Conservation (phyloP, 2,888 invertebrate genomes). For the Ichneumon xanthorius region DNA sequence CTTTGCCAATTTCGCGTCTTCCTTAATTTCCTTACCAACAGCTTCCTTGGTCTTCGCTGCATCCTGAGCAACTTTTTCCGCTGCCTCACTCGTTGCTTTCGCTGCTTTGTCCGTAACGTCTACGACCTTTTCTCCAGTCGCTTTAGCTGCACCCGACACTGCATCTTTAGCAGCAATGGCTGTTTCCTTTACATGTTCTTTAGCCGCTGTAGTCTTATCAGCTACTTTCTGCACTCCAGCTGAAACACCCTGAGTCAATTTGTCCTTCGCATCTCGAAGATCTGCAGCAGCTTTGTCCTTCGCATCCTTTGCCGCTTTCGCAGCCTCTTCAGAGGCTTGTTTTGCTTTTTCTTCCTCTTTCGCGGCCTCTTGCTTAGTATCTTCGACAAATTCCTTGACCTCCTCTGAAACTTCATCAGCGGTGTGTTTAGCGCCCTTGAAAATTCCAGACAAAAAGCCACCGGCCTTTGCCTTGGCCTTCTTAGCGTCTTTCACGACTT, state of each 20-base stretch:
- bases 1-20: conserved; percentile 60
- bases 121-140: conserved; percentile 83
- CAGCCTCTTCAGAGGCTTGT: conserved; percentile 35
- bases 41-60: conserved; percentile 64
- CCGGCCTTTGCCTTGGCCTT: conserved; percentile 63
- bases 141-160: conserved; percentile 85
- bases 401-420: conserved; percentile 73
- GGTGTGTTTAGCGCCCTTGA: conserved; percentile 76
- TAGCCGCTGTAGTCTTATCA: conserved; percentile 56
- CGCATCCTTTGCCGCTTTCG: conserved; percentile 58
- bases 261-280: conserved; percentile 48
- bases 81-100: conserved; percentile 82
- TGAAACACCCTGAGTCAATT: conserved; percentile 38
- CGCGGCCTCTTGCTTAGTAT: conserved; percentile 73
- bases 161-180: neutral
- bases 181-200: conserved; percentile 45
- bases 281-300: conserved; percentile 41
- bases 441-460: conserved; percentile 73
- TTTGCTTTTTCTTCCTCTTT: conserved; percentile 65
- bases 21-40: conserved; percentile 24
- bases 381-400: conserved; percentile 74
- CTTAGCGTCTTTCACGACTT: conserved; percentile 35
- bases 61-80: conserved; percentile 56
- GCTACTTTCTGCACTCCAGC: conserved; percentile 37
- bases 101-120: conserved; percentile 85